Evolutionary conservation across 2,888 invertebrate species (phyloP).

Genomic region (Chironomus riparius): DNA sequence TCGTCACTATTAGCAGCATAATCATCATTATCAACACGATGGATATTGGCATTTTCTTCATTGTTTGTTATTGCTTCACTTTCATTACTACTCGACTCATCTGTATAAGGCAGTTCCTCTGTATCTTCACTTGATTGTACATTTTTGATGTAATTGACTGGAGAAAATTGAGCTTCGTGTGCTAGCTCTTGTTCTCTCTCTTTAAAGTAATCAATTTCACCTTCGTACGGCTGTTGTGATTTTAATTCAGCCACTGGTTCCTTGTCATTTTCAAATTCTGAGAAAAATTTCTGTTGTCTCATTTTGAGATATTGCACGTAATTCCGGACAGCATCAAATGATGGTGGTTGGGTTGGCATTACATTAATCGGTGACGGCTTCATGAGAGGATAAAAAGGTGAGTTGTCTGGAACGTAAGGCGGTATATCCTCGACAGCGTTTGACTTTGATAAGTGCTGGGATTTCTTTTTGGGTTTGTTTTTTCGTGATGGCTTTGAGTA

Average conservation of each 20-base stretch:
- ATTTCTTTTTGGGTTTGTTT: neutral
- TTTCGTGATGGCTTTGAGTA: neutral
- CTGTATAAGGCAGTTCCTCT: constrained; percentile 11
- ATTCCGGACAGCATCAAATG: constrained; percentile 30
- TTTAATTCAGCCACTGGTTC: constrained; percentile 42
- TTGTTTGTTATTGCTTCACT: constrained; percentile 5
- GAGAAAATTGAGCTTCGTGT: constrained; percentile 29
- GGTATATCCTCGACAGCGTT: neutral
- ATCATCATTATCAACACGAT: constrained; percentile 18
- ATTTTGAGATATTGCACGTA: constrained; percentile 43
- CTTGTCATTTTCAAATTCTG: constrained; percentile 43
- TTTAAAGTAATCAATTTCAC: constrained; percentile 49
- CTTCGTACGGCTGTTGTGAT: constrained; percentile 32
- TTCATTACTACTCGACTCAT: neutral
- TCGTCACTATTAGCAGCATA: neutral
- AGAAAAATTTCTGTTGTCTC: constrained; percentile 44
- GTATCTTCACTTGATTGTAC: neutral
- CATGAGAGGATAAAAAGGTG: constrained; percentile 30
- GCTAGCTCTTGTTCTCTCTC: constrained; percentile 45
- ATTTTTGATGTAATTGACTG: constrained; percentile 13
- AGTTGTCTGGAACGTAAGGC: constrained; percentile 27
- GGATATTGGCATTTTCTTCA: constrained; percentile 11
- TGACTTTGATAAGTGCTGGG: neutral
- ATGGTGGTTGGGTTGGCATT: constrained; percentile 27
- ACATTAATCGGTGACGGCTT: constrained; percentile 26